Base-by-base conservation (phyloP, 2,888 invertebrate species). In the Clanis bilineata region DNA sequence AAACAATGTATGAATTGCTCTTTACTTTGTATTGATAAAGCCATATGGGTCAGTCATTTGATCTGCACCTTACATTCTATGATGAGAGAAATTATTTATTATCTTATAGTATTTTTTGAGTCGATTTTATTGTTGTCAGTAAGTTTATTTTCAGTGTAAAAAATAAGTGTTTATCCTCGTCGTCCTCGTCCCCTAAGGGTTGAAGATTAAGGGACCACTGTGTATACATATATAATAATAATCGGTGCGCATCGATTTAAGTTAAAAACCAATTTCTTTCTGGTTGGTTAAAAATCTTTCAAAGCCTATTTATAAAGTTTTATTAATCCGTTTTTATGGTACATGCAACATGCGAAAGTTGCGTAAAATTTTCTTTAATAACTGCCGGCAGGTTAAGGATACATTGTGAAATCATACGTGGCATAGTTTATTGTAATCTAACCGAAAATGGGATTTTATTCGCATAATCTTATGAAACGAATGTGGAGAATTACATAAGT, bases 281-380 rank as follows among this genome's bases (percentile, higher is more conserved):
- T n/a, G n/a, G n/a, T n/a, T n/a, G n/a, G n/a, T n/a, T n/a, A n/a
- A n/a, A 51, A 51, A 28, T 0, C 2, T 7, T n/a, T 38, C 0
- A 36, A 36, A 36, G 21, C 12, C 22, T 56, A 4, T 21, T 38
- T 59, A 61, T 51, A 56, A 63, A 64, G 55, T 61, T 57, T 56
- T 56, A 56, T 59, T 61, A 64, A 62, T 62, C 55, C 61, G 63
- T 56, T 59, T 62, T 70, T 64, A 58, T 61, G 54, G 56, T 61
- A 68, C 66, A 59, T 55, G 59, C 58, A 39, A 56, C 56, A 56
- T 39, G 54, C 18, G 22, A 57, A 58, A 47, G 51, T 62, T 62
- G 59, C 62, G 45, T 59, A 54, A 59, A 32, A 51, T 36, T 41
- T 56, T 62, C 59, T 56, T 59, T 43, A n/a, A n/a, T 36, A 39